Evolutionary conservation across 2,113 vertebrate genomes (phyloP), one percentile per base, ranked within the genome.

Genomic region (Malurus cyaneus): DNA sequence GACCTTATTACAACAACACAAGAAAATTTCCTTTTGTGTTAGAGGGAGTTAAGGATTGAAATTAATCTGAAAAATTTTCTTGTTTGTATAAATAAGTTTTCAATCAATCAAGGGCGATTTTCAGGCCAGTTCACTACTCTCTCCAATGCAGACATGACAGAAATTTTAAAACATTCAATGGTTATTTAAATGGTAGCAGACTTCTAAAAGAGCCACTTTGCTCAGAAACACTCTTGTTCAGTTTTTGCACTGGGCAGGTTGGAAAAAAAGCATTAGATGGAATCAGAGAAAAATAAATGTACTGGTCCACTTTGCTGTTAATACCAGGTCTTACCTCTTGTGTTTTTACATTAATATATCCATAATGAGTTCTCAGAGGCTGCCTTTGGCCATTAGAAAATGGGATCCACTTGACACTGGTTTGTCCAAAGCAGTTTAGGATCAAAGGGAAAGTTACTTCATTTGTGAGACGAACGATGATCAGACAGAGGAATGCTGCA

Each of bases 311-410:
- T 80, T 74, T 73, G 25, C 28, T 83, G 19, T 32, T 80, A 47
- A 62, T 88, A 85, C 8, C 32, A 90, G 39, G 29, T 82, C 98
- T 99, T 98, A 99, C 99, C 98, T 99, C 98, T 96, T 98, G 98
- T 9, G 98, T 98, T 92, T 98, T 98, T 79, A 99, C 98, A 83
- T 99, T 99, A 80, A 99, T 92, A 64, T 99, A 99, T 70, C 99
- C 99, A 50, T 96, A 97, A 94, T 99, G 99, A 87, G 98, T 98
- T 90, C 98, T 98, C 96, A 97, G 97, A 94, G 97, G 97, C 92
- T 97, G 98, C 94, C 98, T 98, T 29, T 97, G 97, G 42, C 96
- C 97, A n/a, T 98, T 98, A 89, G 98, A 98, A 97, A 98, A 98
- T 9, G 98, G 98, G 91, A 98, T 98, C 97, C 98, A 98, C 59